These are phyloP conservation scores for Phaetusa simplex DNA, from an alignment of 2,113 vertebrate genomes.

Conservation along the genomic window DNA sequence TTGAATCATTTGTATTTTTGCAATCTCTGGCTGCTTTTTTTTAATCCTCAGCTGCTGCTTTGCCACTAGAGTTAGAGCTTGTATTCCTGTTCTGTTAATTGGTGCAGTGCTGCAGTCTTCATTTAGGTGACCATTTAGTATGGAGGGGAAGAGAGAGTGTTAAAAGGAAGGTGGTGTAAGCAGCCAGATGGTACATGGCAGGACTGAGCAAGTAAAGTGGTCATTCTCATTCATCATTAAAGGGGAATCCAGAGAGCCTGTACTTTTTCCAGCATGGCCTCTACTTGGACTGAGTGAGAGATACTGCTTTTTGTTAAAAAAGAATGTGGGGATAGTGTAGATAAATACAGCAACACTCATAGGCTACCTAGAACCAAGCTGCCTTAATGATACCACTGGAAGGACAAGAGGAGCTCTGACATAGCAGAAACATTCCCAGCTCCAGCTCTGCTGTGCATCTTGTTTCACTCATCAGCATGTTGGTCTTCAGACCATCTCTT, in stretches of 20 bases:
- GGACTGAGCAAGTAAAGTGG: neutral
- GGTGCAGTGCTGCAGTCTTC: neutral
- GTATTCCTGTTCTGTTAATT: neutral
- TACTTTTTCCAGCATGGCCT: neutral
- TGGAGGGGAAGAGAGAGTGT: neutral
- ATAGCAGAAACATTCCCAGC: neutral
- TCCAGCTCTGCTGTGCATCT: neutral
- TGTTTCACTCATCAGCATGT: neutral
- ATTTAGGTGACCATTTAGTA: neutral
- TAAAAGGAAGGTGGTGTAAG: neutral
- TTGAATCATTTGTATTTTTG: slow-evolving; percentile 33
- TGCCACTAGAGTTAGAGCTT: neutral
- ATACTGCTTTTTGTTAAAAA: neutral
- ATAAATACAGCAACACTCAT: neutral
- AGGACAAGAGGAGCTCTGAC: neutral
- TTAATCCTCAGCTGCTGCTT: neutral
- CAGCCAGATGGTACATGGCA: neutral
- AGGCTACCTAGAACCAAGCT: neutral
- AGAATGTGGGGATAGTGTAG: neutral
- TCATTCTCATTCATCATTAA: neutral
- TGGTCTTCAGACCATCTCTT: neutral
- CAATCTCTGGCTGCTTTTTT: neutral
- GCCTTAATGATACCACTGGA: neutral
- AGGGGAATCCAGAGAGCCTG: neutral
- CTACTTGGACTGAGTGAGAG: neutral